phyloP scores from a whole-genome alignment of 2,888 invertebrate genomes.

The Encarsia formosa region DNA sequence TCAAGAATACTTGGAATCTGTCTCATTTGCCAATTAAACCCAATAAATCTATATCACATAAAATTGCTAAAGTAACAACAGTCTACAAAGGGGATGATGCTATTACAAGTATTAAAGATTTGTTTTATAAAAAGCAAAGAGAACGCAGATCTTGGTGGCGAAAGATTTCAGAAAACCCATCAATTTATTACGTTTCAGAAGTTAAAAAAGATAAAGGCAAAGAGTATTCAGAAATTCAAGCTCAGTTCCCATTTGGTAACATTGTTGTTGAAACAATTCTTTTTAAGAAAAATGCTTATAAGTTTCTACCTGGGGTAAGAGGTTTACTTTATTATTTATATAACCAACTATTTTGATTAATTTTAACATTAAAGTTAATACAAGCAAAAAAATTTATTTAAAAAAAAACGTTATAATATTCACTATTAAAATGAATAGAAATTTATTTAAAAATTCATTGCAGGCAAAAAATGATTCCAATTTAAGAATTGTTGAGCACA shows the following conservation, averaged over 20 bases:
- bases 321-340: no score
- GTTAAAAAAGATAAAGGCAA: conserved; percentile 49
- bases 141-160: conserved; percentile 84
- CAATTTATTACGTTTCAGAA: conserved; percentile 64
- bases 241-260: conserved; percentile 62
- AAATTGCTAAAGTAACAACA: conserved; percentile 35
- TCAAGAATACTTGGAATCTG: conserved; percentile 37
- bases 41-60: conserved; percentile 30
- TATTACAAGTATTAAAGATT: conserved; percentile 53
- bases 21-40: conserved; percentile 25
- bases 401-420: no score
- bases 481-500: conserved; percentile 41
- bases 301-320: no score
- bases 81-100: conserved; percentile 46
- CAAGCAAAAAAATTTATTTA: conserved; percentile 27
- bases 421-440: conserved; percentile 1
- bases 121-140: conserved; percentile 72
- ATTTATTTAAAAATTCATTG: conserved; percentile 27
- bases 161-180: conserved; percentile 62
- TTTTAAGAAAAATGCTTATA: conserved; percentile 36
- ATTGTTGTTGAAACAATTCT: conserved; percentile 62
- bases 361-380: no score
- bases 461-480: conserved; percentile 30
- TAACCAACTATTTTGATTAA: no score
- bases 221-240: conserved; percentile 61